Evolutionary conservation across 2,888 invertebrate genomes (phyloP).

Genomic region (Cataglyphis altisquamis): DNA sequence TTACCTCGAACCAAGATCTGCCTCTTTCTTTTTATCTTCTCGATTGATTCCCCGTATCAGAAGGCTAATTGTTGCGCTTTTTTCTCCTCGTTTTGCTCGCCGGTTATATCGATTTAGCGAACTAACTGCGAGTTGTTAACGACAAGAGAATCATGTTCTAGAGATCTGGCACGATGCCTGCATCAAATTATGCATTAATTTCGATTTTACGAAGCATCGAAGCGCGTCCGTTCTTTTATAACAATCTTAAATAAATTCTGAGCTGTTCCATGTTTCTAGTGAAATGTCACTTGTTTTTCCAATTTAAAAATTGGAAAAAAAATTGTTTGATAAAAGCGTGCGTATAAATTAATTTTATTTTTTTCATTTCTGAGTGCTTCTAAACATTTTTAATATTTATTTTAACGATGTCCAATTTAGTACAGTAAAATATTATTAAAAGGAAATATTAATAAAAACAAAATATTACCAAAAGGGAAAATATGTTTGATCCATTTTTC

Average conservation of each 20-base stretch:
- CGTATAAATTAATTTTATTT: neutral
- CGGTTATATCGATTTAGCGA: slow-evolving; percentile 63
- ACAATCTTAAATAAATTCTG: neutral
- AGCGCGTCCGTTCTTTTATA: slow-evolving; percentile 9
- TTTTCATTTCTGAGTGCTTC: neutral
- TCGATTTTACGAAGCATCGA: slow-evolving; percentile 28
- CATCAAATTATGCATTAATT: slow-evolving; percentile 47
- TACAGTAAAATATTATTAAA: neutral
- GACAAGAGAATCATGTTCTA: slow-evolving; percentile 41
- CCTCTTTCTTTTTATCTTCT: slow-evolving; percentile 65
- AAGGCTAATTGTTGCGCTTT: slow-evolving; percentile 69
- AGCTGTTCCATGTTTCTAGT: neutral
- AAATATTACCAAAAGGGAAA: neutral
- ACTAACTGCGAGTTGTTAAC: slow-evolving; percentile 56
- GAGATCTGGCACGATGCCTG: slow-evolving; percentile 22
- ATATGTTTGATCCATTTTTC: neutral
- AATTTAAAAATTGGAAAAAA: slow-evolving; percentile 11
- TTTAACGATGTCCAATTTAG: slow-evolving; percentile 10
- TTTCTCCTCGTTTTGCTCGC: slow-evolving; percentile 54
- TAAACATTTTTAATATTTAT: neutral
- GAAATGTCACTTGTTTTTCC: neutral
- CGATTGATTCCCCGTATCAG: slow-evolving; percentile 69
- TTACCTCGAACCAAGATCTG: slow-evolving; percentile 62
- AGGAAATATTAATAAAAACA: neutral
- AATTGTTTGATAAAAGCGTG: slow-evolving; percentile 3